Evolutionary conservation across 2,797 vertebrate genomes (phyloP), one percentile per base, ranked within the genome.

Genomic region (Sorex maritimensis): DNA sequence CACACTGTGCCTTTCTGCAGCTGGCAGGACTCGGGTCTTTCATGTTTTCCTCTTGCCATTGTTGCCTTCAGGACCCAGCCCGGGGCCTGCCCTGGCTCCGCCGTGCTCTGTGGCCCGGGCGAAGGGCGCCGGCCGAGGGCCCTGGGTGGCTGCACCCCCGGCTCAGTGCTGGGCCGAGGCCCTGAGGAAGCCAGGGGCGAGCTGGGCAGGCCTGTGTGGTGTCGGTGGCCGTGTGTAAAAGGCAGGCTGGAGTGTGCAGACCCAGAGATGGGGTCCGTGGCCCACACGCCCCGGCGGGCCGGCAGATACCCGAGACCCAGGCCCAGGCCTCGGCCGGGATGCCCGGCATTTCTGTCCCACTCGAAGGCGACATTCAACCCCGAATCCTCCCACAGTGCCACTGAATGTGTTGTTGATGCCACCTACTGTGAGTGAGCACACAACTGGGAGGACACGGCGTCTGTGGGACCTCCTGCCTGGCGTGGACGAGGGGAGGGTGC

Each of bases 191-290:
- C 41, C 13, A 2, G 28, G 73, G 38, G 55, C 26, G 13, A 8
- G 21, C 4, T 9, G 9, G 23, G 63, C 7, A 9, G 24, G 63
- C 63, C 63, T 10, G 24, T 26, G 0, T 21, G 38, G 9, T 34
- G 3, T 46, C 0, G 0, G 55, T 12, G 14, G n/a, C 2, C n/a
- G 9, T 0, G 0, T 0, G 2, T 1, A 2, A 55, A n/a, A 58
- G 52, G 65, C 44, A 63, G 75, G n/a, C 4, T 4, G 0, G 15
- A 6, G 5, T 5, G 26, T 5, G 26, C 21, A 30, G n/a, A 21
- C 28, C 28, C 44, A 17, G 67, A 1, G 3, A 41, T 63, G 15
- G 21, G 26, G 4, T 30, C 1, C 13, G 24, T 19, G 4, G 28
- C 49, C 21, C 12, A 26, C 55, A 24, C 26, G 12, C 41, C 38